Conservation (phyloP, 2,797 vertebrate species). For the Lepidocolaptes lacrymiger region DNA sequence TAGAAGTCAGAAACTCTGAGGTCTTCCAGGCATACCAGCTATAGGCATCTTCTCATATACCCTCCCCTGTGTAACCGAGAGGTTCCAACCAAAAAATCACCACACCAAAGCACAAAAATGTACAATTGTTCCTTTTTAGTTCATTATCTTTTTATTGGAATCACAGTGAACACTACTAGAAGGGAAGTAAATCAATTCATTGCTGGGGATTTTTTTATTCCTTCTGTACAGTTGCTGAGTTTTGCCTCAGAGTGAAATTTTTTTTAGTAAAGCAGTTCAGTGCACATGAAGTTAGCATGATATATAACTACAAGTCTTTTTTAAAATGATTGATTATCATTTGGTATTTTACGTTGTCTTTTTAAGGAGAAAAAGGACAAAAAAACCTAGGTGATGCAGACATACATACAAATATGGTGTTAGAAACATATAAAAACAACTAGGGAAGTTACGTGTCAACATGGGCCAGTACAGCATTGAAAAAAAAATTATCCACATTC, state of each 20-base stretch:
- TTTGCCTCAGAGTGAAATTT: neutral
- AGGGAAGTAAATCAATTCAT: neutral
- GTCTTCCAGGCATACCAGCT: neutral
- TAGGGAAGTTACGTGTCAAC: neutral
- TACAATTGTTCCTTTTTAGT: neutral
- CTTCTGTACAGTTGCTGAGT: neutral
- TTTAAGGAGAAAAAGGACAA: neutral
- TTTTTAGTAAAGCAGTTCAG: neutral
- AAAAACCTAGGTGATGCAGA: neutral
- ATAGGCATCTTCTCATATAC: neutral
- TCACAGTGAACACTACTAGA: neutral
- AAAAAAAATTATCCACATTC: neutral
- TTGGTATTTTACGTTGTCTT: neutral
- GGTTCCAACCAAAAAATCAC: neutral
- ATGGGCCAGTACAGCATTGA: neutral
- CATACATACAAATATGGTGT: neutral
- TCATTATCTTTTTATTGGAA: neutral
- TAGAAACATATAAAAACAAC: neutral
- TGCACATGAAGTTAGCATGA: neutral
- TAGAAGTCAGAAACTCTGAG: neutral
- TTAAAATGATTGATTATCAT: neutral
- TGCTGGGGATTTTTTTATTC: neutral
- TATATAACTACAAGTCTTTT: neutral
- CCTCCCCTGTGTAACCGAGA: neutral
- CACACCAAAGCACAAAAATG: neutral